Evolutionary conservation across 1,140 invertebrate genomes (phyloP), one percentile per base, ranked within the genome.

Genomic region (Trichonephila inaurata): DNA sequence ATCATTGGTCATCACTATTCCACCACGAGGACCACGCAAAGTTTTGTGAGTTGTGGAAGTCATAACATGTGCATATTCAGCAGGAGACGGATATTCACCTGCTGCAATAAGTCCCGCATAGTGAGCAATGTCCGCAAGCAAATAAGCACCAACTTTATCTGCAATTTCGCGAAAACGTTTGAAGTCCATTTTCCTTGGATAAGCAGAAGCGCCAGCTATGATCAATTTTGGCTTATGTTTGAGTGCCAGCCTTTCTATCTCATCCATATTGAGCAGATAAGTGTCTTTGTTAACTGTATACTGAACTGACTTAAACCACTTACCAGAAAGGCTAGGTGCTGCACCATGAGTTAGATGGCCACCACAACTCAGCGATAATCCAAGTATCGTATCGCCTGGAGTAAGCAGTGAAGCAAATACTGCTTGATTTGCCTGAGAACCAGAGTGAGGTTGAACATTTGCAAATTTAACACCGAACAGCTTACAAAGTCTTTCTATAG

Each of bases 371-470:
- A 91, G 72, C 2, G 6, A 18, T 33, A 91, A 10, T 19, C 90
- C 66, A 21, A 91, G 14, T 8, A 91, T n/a, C 8, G 28, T 91
- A 19, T 91, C 33, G 21, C 72, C 72, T 7, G 72, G 69, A 28
- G 28, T n/a, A 21, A 81, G 24, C 2, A 82, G 44, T 8, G 90
- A 14, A 2, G n/a, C 16, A 40, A 24, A 81, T 0, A 60, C 90
- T 1, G 72, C 90, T 8, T 58, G 33, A 69, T 91, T 91, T 19
- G 90, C 66, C 18, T 91, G 69, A 12, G 90, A 33, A 19, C 90
- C 90, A 6, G 90, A 91, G 40, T 91, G 64, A 21, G 90, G 90
- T 51, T 91, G 90, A 21, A 91, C 90, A 60, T 94, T 94, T 14
- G 83, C 94, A 62, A 58, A 94, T 10, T n/a, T 28, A 40, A 3